Evolutionary conservation across 2,113 vertebrate species (phyloP).

Genomic region (Aythya baeri): DNA sequence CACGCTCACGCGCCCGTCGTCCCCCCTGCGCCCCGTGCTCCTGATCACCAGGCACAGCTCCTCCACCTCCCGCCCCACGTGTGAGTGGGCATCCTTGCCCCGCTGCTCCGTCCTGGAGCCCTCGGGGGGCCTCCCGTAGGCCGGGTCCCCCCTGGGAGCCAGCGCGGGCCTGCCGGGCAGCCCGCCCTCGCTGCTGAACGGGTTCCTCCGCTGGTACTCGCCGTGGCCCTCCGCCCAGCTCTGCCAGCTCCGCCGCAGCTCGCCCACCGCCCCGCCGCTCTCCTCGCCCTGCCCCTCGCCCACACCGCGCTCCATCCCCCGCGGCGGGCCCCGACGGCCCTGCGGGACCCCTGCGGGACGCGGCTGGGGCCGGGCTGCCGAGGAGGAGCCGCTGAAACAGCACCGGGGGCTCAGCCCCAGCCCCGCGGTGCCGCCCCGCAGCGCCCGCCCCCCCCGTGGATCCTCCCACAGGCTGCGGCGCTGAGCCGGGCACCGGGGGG

Average conservation of each 20-base stretch:
- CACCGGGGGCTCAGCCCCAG: too few relatives aligned
- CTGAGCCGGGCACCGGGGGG: too few relatives aligned
- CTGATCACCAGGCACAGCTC: conserved; percentile 84
- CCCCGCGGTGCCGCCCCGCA: too few relatives aligned
- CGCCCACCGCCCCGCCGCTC: conserved; percentile 70
- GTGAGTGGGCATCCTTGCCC: conserved; percentile 84
- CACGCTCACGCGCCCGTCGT: conserved; percentile 69
- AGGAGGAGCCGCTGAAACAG: too few relatives aligned
- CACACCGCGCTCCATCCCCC: conserved; percentile 34
- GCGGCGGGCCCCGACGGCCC: too few relatives aligned
- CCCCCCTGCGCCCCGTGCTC: conserved; percentile 74
- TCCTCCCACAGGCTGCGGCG: too few relatives aligned
- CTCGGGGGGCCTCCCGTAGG: conserved; percentile 85
- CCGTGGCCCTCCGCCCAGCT: conserved; percentile 83
- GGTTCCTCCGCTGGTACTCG: conserved; percentile 87
- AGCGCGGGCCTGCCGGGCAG: neutral
- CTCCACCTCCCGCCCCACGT: conserved; percentile 83
- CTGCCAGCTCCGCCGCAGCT: conserved; percentile 86
- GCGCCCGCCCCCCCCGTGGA: too few relatives aligned
- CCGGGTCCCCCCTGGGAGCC: conserved; percentile 61
- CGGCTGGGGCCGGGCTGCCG: too few relatives aligned
- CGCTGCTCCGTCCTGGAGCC: conserved; percentile 86
- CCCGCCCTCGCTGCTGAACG: conserved; percentile 79
- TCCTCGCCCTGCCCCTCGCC: conserved; percentile 7
- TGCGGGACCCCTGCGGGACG: too few relatives aligned